Evolutionary conservation across 2,113 vertebrate genomes (phyloP).

Genomic region (Capricornis sumatraensis): DNA sequence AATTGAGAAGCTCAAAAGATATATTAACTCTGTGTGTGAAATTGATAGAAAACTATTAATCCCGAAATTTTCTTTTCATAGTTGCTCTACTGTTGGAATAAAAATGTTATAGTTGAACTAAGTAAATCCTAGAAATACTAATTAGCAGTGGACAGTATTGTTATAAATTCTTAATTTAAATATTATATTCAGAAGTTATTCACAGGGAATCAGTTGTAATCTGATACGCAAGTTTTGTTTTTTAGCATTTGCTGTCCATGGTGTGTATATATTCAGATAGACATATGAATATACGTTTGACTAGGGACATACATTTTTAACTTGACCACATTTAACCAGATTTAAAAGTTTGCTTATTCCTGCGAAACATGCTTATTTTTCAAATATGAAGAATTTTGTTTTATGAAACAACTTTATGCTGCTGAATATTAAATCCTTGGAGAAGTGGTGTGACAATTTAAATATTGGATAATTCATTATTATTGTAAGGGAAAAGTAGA

Average conservation of each 20-base stretch:
- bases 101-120: slow-evolving; percentile 13
- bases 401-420: not conserved
- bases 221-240: not conserved
- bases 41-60: slow-evolving; percentile 34
- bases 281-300: slow-evolving; percentile 37
- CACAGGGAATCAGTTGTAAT: slow-evolving; percentile 30
- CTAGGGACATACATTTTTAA: not conserved
- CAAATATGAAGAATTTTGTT: slow-evolving; percentile 23
- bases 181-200: not conserved
- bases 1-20: slow-evolving; percentile 7
- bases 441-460: slow-evolving; percentile 28
- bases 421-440: not conserved
- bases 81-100: slow-evolving; percentile 26
- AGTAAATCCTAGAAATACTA: slow-evolving; percentile 20
- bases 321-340: not conserved
- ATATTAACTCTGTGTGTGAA: not conserved
- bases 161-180: slow-evolving; percentile 44
- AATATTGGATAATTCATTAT: slow-evolving; percentile 26
- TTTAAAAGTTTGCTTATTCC: slow-evolving; percentile 25
- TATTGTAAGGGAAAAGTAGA: not conserved
- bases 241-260: slow-evolving; percentile 11
- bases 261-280: not conserved
- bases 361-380: slow-evolving; percentile 34
- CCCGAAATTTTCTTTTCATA: slow-evolving; percentile 8
- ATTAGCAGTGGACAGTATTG: slow-evolving; percentile 24